Evolutionary conservation across 2,797 vertebrate species (phyloP).

Genomic region (Schizopygopsis malacanthus): DNA sequence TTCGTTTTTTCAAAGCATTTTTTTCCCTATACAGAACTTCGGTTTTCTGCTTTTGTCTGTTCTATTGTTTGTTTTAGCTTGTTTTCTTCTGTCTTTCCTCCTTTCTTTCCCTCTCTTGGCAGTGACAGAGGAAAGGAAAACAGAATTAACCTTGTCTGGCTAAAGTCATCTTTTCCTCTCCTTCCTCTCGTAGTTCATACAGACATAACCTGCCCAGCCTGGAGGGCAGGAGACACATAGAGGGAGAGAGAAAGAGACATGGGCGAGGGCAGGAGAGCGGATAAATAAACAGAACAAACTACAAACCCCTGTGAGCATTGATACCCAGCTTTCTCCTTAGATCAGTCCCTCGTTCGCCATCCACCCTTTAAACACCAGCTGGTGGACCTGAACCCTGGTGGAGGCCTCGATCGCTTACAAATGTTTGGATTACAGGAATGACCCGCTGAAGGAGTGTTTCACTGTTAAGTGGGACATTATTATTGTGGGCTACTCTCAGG

Average conservation of each 20-base stretch:
- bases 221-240: slow-evolving; percentile 28
- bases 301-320: slow-evolving; percentile 38
- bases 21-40: background rate
- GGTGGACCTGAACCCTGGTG: slow-evolving; percentile 5
- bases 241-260: slow-evolving; percentile 19
- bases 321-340: slow-evolving; percentile 44
- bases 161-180: slow-evolving; percentile 25
- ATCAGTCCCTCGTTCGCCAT: background rate
- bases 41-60: background rate
- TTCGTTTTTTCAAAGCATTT: background rate
- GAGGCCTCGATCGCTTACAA: slow-evolving; percentile 28
- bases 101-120: slow-evolving; percentile 14
- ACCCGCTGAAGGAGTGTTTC: slow-evolving; percentile 38
- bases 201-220: slow-evolving; percentile 18
- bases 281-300: slow-evolving; percentile 46
- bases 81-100: background rate
- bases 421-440: slow-evolving; percentile 40
- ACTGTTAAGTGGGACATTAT: slow-evolving; percentile 44
- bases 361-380: slow-evolving; percentile 31
- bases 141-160: slow-evolving; percentile 39
- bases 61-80: slow-evolving; percentile 3
- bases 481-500: slow-evolving; percentile 35
- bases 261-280: slow-evolving; percentile 4
- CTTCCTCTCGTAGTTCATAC: slow-evolving; percentile 70
- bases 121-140: slow-evolving; percentile 32